Conservation (phyloP, 2,888 invertebrate genomes). For the Cephus rjabovi region DNA sequence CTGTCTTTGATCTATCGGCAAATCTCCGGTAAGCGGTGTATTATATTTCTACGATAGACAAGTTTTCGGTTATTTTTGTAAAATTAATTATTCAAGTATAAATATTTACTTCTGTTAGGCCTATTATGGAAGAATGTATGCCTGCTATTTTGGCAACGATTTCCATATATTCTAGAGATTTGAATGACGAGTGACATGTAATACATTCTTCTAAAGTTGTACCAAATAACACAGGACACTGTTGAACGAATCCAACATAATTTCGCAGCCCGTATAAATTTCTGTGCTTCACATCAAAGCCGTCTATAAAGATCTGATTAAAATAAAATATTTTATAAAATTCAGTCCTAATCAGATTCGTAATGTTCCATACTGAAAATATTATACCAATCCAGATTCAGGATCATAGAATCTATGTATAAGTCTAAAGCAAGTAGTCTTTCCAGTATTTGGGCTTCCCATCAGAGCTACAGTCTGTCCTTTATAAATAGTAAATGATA, state of each 20-base stretch:
- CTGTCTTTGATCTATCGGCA: conserved; percentile 24
- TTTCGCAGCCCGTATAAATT: conserved; percentile 19
- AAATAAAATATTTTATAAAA: not conserved
- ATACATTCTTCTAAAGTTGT: conserved; percentile 24
- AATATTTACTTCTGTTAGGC: conserved; percentile 10
- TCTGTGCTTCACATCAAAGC: conserved; percentile 13
- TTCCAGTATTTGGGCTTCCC: conserved; percentile 24
- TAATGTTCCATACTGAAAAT: not conserved
- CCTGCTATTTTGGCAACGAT: conserved; percentile 21
- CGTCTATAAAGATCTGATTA: conserved; percentile 18
- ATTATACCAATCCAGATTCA: conserved; percentile 17
- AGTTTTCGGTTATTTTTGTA: not conserved
- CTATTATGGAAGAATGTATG: conserved; percentile 19
- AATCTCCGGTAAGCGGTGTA: conserved; percentile 20
- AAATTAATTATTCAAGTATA: too few species aligned
- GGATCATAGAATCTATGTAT: conserved; percentile 29
- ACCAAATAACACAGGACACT: conserved; percentile 31
- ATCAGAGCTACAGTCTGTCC: conserved; percentile 22
- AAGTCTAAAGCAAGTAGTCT: conserved; percentile 24
- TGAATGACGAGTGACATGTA: conserved; percentile 17
- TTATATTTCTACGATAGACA: conserved; percentile 7
- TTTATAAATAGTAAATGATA: conserved; percentile 43
- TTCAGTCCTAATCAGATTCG: not conserved
- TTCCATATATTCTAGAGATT: conserved; percentile 11
- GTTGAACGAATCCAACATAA: conserved; percentile 26